Conservation (phyloP, 2,797 vertebrate genomes). For the Perodicticus potto region DNA sequence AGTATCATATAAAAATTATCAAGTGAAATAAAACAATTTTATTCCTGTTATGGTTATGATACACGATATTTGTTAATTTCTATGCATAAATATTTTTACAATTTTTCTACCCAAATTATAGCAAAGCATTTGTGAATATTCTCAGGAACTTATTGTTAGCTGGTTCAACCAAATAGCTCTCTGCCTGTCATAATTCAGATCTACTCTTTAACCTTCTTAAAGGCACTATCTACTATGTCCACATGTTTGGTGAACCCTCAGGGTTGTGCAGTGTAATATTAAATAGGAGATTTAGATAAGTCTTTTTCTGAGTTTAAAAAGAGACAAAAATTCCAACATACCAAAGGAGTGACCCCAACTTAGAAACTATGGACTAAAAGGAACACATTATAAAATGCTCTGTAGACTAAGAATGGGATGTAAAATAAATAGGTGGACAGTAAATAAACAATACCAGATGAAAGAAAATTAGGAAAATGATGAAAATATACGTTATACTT, state of each 20-base stretch:
- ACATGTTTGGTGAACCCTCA: not conserved
- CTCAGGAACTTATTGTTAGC: not conserved
- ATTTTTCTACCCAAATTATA: conserved; percentile 26
- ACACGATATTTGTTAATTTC: not conserved
- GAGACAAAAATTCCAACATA: not conserved
- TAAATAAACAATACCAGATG: not conserved
- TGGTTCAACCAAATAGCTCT: not conserved
- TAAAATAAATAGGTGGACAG: not conserved
- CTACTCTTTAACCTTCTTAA: not conserved
- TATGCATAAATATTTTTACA: not conserved
- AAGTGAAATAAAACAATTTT: not conserved
- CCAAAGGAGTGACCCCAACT: not conserved
- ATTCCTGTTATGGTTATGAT: not conserved
- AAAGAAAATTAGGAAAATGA: conserved; percentile 35
- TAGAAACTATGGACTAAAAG: not conserved
- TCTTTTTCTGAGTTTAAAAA: not conserved
- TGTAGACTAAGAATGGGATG: not conserved
- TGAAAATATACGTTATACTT: not conserved
- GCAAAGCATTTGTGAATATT: not conserved
- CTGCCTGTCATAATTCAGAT: not conserved
- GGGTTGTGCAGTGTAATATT: not conserved
- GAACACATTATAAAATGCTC: not conserved
- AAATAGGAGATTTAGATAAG: not conserved
- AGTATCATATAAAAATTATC: not conserved
- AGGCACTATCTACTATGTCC: not conserved